phyloP scores from a whole-genome alignment of 1,140 invertebrate species.

The Apis laboriosa region DNA sequence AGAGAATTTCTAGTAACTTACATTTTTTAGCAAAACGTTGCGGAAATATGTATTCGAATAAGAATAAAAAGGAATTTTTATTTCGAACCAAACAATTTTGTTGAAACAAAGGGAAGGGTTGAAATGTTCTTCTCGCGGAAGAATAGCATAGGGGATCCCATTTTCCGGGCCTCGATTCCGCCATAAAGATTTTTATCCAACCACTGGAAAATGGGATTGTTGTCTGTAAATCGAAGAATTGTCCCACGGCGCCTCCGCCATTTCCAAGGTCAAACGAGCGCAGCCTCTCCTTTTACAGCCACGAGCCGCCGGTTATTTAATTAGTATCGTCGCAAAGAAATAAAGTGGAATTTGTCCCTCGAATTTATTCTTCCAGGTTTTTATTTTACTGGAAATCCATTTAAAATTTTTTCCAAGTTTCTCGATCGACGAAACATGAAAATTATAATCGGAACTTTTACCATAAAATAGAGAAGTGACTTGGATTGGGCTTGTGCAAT shows the following conservation, averaged over 20 bases:
- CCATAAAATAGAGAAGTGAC: too few species aligned
- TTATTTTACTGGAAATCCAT: not conserved
- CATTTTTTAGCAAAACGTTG: too few species aligned
- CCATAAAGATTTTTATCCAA: slow-evolving; percentile 19
- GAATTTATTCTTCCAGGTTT: not conserved
- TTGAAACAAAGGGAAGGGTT: too few species aligned
- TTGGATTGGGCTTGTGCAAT: too few species aligned
- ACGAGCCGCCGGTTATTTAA: slow-evolving; percentile 4
- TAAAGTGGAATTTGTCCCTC: not conserved
- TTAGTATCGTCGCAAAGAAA: not conserved
- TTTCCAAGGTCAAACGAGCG: slow-evolving; percentile 15
- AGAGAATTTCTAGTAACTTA: too few species aligned
- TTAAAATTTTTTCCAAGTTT: too few species aligned
- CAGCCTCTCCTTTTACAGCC: not conserved
- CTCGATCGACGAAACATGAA: too few species aligned
- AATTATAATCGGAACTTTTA: too few species aligned
- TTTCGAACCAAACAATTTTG: not conserved
- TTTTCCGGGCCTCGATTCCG: not conserved
- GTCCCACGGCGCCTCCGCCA: not conserved
- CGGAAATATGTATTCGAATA: not conserved
- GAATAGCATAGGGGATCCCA: not conserved
- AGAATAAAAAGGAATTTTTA: not conserved
- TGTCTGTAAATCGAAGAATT: slow-evolving; percentile 14
- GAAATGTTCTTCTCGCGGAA: too few species aligned
- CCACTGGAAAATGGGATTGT: slow-evolving; percentile 23